Percentiles rank a stretch among this genome's conserved stretches.
These are phyloP conservation scores for Lamellibrachia columna DNA, from an alignment of 2,888 invertebrate genomes.

Conservation along the genomic window DNA sequence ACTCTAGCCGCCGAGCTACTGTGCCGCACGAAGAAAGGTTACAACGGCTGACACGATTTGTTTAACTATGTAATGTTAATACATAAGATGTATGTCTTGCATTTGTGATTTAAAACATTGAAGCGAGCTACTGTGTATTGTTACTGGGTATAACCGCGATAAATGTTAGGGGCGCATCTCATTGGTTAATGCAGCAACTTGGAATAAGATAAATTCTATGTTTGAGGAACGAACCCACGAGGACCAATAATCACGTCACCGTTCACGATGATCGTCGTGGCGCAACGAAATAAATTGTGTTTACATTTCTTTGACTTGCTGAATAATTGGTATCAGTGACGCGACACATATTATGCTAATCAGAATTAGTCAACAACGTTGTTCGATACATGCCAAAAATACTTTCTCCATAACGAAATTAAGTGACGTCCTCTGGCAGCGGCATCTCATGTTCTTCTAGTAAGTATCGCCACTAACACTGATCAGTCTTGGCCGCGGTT, in stretches of 20 bases:
- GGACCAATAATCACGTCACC: neutral
- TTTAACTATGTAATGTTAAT: neutral
- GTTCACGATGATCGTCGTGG: neutral
- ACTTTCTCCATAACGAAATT: neutral
- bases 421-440: neutral
- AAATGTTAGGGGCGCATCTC: too few relatives aligned
- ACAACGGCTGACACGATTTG: neutral
- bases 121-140: too few relatives aligned
- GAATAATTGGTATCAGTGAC: neutral
- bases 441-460: neutral
- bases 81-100: too few relatives aligned
- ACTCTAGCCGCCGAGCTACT: too few relatives aligned
- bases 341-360: constrained; percentile 3
- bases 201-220: too few relatives aligned
- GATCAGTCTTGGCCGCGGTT: neutral
- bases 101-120: too few relatives aligned
- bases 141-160: too few relatives aligned
- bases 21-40: neutral
- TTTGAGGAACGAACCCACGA: too few relatives aligned
- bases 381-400: neutral
- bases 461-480: neutral
- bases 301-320: neutral
- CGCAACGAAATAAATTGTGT: neutral
- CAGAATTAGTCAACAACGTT: neutral
- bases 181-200: too few relatives aligned